Base-by-base conservation (phyloP, 1,140 invertebrate species). In the Matsumurasca onukii region DNA sequence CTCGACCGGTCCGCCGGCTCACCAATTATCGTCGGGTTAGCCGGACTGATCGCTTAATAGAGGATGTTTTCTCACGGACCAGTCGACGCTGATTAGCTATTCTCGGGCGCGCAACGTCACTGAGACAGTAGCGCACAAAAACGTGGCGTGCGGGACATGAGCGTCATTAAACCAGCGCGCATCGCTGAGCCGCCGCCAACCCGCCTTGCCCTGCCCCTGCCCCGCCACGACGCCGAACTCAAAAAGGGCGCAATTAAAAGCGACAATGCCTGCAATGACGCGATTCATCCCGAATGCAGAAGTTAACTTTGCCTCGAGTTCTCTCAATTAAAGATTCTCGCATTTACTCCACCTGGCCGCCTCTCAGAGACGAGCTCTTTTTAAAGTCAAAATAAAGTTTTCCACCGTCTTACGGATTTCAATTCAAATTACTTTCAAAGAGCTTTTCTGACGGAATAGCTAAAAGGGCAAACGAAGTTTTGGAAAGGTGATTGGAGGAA, bases 61-160 rank as follows among this genome's bases (percentile, higher is more conserved):
- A 52, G 55, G 55, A 59, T 59, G 55, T 59, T 59, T 59, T 59
- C 55, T 59, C 55, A 59, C 55, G 55, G 24, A 59, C 55, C 24
- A 59, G 55, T 59, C 30, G 55, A 15, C 24, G 30, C 5, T 3
- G 25, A n/a, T 29, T 22, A 59, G 13, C 24, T 9, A 9, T 3
- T 25, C 55, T 39, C 34, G 5, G 34, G 5, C 24, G n/a, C 55
- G 15, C 55, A n/a, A n/a, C n/a, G n/a, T n/a, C n/a, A n/a, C n/a
- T n/a, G n/a, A n/a, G n/a, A 59, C 55, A 24, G 55, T 59, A 59
- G 55, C 55, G 55, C 55, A 59, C 55, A 59, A 59, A 59, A 59
- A 59, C 55, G 34, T n/a, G n/a, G n/a, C n/a, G n/a, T n/a, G 34
- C 55, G 2, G 55, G 9, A 59, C 55, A n/a, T n/a, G n/a, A n/a